Evolutionary conservation across 92 coral and sea anemone species (phyloP).

Genomic region (Meandrina meandrites): DNA sequence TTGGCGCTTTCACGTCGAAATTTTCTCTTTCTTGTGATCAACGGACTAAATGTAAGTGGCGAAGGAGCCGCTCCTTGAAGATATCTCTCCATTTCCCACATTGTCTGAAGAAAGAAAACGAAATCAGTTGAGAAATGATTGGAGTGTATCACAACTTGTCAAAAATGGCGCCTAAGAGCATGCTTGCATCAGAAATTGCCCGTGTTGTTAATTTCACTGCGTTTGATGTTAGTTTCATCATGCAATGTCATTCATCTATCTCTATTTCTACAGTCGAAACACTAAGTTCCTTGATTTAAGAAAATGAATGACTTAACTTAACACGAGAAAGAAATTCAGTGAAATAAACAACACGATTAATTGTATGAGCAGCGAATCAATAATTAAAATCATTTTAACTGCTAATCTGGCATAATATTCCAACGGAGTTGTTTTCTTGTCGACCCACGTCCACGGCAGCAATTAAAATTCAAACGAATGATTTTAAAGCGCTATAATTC

Average conservation of each 20-base stretch:
- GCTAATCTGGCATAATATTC: not conserved
- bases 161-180: conserved; percentile 27
- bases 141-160: not conserved
- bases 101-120: conserved; percentile 63
- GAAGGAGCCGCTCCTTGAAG: conserved; percentile 82
- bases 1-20: conserved; percentile 99
- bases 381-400: conserved; percentile 6
- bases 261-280: not conserved
- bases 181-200: not conserved
- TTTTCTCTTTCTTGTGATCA: conserved; percentile 85
- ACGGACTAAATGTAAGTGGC: conserved; percentile 81
- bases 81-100: conserved; percentile 96
- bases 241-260: too few species aligned
- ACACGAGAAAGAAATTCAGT: conserved; percentile 16
- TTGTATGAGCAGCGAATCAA: conserved; percentile 6
- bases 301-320: not conserved
- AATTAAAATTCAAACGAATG: not conserved
- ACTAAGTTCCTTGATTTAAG: not conserved
- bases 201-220: conserved; percentile 16
- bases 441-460: conserved; percentile 8
- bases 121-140: conserved; percentile 5
- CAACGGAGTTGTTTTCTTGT: too few species aligned
- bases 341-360: conserved; percentile 38
- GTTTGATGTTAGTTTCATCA: not conserved
- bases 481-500: not conserved